phyloP scores from a whole-genome alignment of 2,113 vertebrate species.

The Galeopterus variegatus region DNA sequence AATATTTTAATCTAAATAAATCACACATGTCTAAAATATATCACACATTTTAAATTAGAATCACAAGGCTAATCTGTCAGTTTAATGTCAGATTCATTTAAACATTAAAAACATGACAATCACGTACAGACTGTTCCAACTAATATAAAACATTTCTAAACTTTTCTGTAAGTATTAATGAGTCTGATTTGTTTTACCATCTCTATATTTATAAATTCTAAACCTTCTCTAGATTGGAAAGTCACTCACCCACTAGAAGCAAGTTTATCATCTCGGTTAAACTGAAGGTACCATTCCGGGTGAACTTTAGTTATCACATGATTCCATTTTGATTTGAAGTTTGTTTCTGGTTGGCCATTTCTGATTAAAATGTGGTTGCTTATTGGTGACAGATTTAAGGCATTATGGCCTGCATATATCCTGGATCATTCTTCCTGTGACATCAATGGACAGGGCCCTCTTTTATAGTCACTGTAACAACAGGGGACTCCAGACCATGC shows the following conservation, averaged over 20 bases:
- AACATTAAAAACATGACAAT: constrained; percentile 61
- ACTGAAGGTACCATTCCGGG: background rate
- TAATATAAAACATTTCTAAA: constrained; percentile 51
- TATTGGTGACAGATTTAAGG: background rate
- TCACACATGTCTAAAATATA: constrained; percentile 46
- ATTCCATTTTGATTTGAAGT: background rate
- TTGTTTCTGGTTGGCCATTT: background rate
- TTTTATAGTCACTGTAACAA: constrained; percentile 35
- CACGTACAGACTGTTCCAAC: constrained; percentile 4
- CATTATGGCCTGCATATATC: background rate
- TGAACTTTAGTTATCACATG: background rate
- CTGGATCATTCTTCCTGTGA: constrained; percentile 15
- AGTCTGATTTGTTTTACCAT: background rate
- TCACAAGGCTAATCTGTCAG: constrained; percentile 41
- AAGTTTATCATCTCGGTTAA: background rate
- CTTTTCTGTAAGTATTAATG: constrained; percentile 40
- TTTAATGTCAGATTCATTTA: constrained; percentile 64
- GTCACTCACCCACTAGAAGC: background rate
- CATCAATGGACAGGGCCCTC: background rate
- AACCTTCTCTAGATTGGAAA: background rate
- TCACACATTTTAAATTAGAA: constrained; percentile 71
- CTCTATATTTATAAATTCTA: background rate
- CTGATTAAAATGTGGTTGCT: background rate
- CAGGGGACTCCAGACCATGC: background rate
- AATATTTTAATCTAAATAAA: constrained; percentile 68